Evolutionary conservation across 2,888 invertebrate species (phyloP), one percentile per base, ranked within the genome.

Genomic region (Drosophila tripunctata): DNA sequence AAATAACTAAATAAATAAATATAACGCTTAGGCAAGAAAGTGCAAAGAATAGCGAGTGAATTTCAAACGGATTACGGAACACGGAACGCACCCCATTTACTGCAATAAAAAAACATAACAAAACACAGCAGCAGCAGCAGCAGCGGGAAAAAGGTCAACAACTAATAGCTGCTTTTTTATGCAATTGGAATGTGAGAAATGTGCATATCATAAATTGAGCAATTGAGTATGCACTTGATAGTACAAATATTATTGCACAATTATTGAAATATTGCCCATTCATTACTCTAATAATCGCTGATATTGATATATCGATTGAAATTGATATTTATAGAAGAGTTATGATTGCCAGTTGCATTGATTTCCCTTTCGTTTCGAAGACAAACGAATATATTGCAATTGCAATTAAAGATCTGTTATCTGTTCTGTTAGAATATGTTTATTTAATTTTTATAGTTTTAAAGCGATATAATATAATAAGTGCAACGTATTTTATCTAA

Each of bases 1-100:
- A 80, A 54, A 66, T 47, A 54, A 84, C 68, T 72, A 78, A 64
- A 66, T 68, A 71, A 58, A 63, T 62, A 82, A 71, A 76, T 76
- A 67, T 76, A 69, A 74, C 74, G 60, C 30, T 62, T 67, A 44
- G 43, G 38, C 48, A 55, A 58, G 76, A 44, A 44, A 30, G 10
- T 8, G 19, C 62, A 67, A 36, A 51, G 43, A 48, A 52, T 52
- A 47, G 78, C 56, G 44, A 47, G 78, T 54, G 44, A 58, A 58
- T 52, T 58, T 57, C 63, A 48, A 56, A 4, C 48, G 22, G 44
- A 27, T 64, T 71, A 67, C 56, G 40, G 40, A 64, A 54, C 52
- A 22, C 10, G 22, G 35, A 52, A 31, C 54, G 60, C 48, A 15
- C 36, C 19, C 31, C 44, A 44, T 21, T 31, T 35, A 15, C 17